Base-by-base conservation (phyloP, 2,888 invertebrate species). In the Octodonta nipae region DNA sequence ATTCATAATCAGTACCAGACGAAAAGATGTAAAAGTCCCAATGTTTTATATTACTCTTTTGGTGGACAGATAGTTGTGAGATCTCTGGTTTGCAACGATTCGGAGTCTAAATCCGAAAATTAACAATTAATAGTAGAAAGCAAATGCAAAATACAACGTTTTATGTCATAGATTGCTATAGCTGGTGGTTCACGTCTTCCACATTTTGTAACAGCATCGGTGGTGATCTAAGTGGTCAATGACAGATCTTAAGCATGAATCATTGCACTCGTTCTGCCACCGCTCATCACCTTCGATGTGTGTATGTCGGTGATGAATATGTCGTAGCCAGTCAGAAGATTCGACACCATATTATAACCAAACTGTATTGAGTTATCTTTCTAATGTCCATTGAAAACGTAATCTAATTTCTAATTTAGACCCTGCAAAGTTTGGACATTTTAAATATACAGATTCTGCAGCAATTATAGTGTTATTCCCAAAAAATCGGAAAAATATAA, bases 111-210 rank as follows among this genome's bases (percentile, higher is more conserved):
- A n/a, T n/a, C n/a, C n/a, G n/a, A n/a, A n/a, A n/a, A n/a, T n/a
- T n/a, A n/a, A n/a, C n/a, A n/a, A n/a, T n/a, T n/a, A n/a, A n/a
- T n/a, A n/a, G n/a, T n/a, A n/a, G n/a, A n/a, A n/a, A n/a, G n/a
- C n/a, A n/a, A n/a, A n/a, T n/a, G n/a, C n/a, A n/a, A n/a, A n/a
- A n/a, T n/a, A n/a, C n/a, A n/a, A n/a, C n/a, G n/a, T n/a, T n/a
- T n/a, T n/a, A 52, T 49, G 42, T 51, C 50, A 28, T 52, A 53
- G 11, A 51, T 51, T 3, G 53, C 53, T 13, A 50, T 50, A 4
- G 53, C 53, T 3, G 53, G 52, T 5, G 49, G 52, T 37, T 50
- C 48, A 13, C 49, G 46, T 26, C 49, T 41, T 24, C 52, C 53
- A 37, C 42, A 42, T 27, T 38, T 43, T 5, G 46, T 46, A 8